Percentiles rank a stretch among this genome's conserved stretches.
Conservation (phyloP, 2,888 invertebrate genomes). For the Amblyjoppa fuscipennis region DNA sequence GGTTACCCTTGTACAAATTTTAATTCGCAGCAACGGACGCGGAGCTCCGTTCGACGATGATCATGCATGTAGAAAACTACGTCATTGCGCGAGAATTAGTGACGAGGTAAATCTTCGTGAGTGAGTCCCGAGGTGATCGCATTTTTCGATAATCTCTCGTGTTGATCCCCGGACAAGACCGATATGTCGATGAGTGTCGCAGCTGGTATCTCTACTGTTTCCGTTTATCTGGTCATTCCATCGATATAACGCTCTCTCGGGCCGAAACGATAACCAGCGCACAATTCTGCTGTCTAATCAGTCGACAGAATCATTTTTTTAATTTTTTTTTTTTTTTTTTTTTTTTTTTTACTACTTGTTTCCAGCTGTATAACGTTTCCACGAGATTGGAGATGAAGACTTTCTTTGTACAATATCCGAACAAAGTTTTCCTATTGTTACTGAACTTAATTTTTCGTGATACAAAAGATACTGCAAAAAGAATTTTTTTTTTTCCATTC, state of each 20-base stretch:
- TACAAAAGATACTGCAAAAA: not conserved
- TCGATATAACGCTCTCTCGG: not conserved
- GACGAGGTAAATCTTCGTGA: conserved; percentile 2
- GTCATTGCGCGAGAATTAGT: not conserved
- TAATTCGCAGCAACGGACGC: not conserved
- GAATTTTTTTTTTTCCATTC: not conserved
- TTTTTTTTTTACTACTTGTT: not conserved
- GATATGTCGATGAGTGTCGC: conserved; percentile 22
- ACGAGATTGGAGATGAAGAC: not conserved
- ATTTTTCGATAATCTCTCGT: conserved; percentile 14
- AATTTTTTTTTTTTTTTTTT: not conserved
- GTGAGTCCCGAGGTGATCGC: not conserved
- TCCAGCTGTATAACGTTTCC: conserved; percentile 5
- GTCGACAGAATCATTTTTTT: conserved; percentile 10
- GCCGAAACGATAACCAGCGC: conserved; percentile 26
- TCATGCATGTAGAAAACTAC: not conserved
- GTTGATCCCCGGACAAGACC: conserved; percentile 53
- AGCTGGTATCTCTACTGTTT: not conserved
- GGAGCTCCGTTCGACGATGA: not conserved
- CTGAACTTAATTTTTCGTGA: not conserved
- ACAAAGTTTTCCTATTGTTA: not conserved
- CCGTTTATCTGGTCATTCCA: conserved; percentile 24
- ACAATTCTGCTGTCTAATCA: conserved; percentile 26
- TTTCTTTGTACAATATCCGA: not conserved
- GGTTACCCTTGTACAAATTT: not conserved